Percentiles rank a stretch among this genome's conserved stretches.
Conservation (phyloP, 2,113 vertebrate species). For the Dolichotis patagonum region DNA sequence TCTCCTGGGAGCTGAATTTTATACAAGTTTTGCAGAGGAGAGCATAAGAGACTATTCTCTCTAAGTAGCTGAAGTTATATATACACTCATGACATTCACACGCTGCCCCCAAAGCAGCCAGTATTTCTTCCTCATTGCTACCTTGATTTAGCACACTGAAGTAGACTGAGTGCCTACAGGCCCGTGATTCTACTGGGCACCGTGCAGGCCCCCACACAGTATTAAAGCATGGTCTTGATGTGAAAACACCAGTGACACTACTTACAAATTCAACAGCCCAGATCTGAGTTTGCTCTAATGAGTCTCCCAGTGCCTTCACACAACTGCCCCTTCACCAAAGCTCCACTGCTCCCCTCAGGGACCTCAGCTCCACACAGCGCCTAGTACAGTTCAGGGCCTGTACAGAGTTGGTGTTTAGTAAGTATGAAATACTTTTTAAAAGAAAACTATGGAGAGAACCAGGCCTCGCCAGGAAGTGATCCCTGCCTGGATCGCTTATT, state of each 20-base stretch:
- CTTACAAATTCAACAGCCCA: neutral
- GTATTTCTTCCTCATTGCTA: neutral
- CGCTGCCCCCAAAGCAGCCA: neutral
- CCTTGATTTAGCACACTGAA: neutral
- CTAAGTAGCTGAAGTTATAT: neutral
- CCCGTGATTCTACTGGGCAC: neutral
- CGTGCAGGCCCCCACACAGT: neutral
- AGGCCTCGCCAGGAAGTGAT: no score
- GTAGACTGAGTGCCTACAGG: neutral
- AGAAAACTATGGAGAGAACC: no score
- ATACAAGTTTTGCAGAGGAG: neutral
- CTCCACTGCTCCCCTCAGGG: neutral
- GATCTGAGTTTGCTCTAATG: neutral
- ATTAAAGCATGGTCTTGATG: neutral
- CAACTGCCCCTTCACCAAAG: neutral
- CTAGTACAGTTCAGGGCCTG: neutral
- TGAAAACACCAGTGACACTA: neutral
- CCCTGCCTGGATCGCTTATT: no score
- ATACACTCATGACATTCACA: rapidly evolving
- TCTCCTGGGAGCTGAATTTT: neutral
- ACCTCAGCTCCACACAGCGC: neutral
- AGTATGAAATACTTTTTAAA: neutral
- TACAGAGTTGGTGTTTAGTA: neutral
- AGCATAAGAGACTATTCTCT: neutral
- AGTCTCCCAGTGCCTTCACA: neutral